Evolutionary conservation across 1,140 invertebrate species (phyloP).

Genomic region (Zophobas atratus): DNA sequence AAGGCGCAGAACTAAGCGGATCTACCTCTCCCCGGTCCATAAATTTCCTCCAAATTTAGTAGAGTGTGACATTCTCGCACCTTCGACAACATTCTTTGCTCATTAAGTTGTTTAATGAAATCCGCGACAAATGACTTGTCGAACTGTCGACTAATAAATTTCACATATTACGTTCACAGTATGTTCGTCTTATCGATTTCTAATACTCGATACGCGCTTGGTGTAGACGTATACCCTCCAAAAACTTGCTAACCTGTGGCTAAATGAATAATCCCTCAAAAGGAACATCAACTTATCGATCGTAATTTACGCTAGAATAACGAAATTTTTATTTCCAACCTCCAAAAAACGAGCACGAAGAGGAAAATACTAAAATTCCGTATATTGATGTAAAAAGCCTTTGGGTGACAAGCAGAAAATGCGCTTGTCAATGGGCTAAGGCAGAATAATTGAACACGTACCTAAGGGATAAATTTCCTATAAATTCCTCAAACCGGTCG

Average conservation of each 20-base stretch:
- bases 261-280: conserved; percentile 26
- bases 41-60: conserved; percentile 61
- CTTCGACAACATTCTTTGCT: conserved; percentile 54
- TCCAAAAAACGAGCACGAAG: conserved; percentile 1
- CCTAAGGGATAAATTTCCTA: conserved; percentile 55
- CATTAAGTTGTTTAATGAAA: conserved; percentile 56
- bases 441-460: conserved; percentile 58
- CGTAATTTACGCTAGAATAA: not conserved
- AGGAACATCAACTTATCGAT: not conserved
- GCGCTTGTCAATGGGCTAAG: conserved; percentile 53
- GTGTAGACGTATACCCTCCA: not conserved
- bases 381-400: conserved; percentile 42
- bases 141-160: conserved; percentile 47
- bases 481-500: conserved; percentile 48
- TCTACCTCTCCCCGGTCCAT: conserved; percentile 52
- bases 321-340: conserved; percentile 23
- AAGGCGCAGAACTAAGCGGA: conserved; percentile 52
- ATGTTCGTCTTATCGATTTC: conserved; percentile 38
- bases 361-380: conserved; percentile 32
- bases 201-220: conserved; percentile 14
- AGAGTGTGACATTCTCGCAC: conserved; percentile 57
- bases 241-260: conserved; percentile 4
- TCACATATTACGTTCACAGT: conserved; percentile 34
- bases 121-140: conserved; percentile 48
- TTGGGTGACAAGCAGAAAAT: conserved; percentile 57